Percentiles rank a stretch among this genome's conserved stretches.
Conservation (phyloP, 2,113 vertebrate genomes). For the Grallaria varia region DNA sequence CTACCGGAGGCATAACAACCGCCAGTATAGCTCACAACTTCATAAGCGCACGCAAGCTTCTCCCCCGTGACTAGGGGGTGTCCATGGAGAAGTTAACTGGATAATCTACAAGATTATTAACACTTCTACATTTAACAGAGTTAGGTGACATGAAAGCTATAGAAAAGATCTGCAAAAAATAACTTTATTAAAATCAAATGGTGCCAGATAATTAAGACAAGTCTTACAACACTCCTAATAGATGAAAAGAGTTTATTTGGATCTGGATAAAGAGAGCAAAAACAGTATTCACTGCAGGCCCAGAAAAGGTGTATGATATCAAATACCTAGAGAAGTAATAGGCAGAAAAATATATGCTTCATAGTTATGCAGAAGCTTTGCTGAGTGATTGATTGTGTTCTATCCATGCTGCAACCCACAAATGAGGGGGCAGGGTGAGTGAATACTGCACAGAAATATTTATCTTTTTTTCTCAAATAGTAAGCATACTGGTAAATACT, state of each 20-base stretch:
- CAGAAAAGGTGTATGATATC: neutral
- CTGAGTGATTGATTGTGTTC: neutral
- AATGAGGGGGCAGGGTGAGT: rapidly evolving
- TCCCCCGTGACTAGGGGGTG: no score
- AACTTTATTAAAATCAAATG: neutral
- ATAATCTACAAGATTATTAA: neutral
- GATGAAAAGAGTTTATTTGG: neutral
- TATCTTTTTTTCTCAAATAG: neutral
- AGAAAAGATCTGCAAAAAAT: neutral
- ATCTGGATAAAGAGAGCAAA: neutral
- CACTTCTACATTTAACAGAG: neutral
- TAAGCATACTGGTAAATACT: neutral
- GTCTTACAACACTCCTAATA: neutral
- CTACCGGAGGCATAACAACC: no score
- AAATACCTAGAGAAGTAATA: neutral
- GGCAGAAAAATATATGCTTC: neutral
- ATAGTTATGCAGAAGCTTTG: neutral
- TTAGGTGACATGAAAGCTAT: neutral
- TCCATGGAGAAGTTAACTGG: no score
- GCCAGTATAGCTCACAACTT: no score
- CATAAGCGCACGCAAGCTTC: no score
- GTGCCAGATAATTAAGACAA: neutral
- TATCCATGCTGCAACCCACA: neutral
- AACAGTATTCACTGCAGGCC: rapidly evolving
- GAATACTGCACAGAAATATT: neutral